Conservation (phyloP, 2,113 vertebrate species). For the Zingel zingel region DNA sequence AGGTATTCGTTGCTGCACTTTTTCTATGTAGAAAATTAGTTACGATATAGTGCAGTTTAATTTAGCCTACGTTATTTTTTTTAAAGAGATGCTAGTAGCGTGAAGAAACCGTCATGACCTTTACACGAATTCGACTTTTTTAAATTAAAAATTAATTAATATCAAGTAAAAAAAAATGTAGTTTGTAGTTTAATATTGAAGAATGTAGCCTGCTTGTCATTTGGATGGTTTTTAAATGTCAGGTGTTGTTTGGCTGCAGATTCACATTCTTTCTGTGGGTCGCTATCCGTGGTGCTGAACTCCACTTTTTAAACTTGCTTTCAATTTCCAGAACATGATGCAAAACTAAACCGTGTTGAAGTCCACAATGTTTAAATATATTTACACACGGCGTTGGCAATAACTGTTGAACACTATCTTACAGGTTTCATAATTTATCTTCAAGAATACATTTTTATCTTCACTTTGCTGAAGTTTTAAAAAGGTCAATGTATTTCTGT, state of each 20-base stretch:
- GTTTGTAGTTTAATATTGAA: background rate
- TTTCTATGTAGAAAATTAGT: background rate
- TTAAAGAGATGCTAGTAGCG: background rate
- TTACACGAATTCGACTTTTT: background rate
- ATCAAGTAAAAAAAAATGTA: background rate
- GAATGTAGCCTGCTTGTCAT: background rate
- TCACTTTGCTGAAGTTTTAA: background rate
- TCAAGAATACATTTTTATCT: background rate
- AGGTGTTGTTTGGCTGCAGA: background rate
- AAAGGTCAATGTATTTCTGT: background rate
- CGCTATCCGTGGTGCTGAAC: background rate
- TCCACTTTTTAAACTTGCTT: background rate
- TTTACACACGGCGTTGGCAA: background rate
- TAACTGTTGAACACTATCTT: background rate
- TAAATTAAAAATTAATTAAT: too few relatives aligned
- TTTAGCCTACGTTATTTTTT: background rate
- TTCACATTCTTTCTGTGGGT: background rate
- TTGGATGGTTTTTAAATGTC: background rate
- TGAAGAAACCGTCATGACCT: background rate
- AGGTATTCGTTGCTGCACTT: background rate
- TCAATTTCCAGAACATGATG: background rate
- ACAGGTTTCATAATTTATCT: too few relatives aligned
- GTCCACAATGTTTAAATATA: background rate
- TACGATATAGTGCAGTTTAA: background rate
- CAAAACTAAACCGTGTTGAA: background rate